Conservation (phyloP, 2,113 vertebrate genomes). For the Dryoscopus gambensis region DNA sequence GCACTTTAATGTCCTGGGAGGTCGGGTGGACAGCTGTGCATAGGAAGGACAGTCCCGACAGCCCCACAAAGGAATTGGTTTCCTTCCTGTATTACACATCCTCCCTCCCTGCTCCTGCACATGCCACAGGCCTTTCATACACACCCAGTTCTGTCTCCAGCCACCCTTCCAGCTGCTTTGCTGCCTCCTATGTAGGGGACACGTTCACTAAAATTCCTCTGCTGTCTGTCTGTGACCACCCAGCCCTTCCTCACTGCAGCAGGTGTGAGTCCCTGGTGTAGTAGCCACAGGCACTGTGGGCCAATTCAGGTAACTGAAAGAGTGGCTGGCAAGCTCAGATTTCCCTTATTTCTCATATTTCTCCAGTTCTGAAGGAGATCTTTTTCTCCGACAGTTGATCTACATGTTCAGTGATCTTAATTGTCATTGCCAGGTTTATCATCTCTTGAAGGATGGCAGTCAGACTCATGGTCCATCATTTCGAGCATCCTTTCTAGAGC, state of each 20-base stretch:
- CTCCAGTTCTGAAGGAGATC: not conserved
- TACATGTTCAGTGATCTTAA: not conserved
- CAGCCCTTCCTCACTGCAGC: not conserved
- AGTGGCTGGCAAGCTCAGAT: not conserved
- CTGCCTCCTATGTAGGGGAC: not conserved
- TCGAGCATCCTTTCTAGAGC: not conserved
- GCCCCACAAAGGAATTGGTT: not conserved
- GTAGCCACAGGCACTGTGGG: not conserved
- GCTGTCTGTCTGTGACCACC: not conserved
- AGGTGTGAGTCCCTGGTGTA: not conserved
- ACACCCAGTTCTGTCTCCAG: not conserved
- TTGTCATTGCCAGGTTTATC: not conserved
- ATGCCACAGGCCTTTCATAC: not conserved
- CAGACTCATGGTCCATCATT: not conserved
- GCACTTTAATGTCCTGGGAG: not conserved
- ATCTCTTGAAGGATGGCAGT: not conserved
- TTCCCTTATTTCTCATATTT: not conserved
- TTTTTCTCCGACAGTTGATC: not conserved
- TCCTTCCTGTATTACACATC: not conserved
- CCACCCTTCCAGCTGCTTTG: not conserved
- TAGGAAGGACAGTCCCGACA: rapidly evolving
- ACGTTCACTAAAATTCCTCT: not conserved
- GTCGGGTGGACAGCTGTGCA: not conserved
- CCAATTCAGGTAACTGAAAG: not conserved
- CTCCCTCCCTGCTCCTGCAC: not conserved